These are phyloP conservation scores for Amorpha juglandis DNA, from an alignment of 2,888 invertebrate species.

Conservation along the genomic window DNA sequence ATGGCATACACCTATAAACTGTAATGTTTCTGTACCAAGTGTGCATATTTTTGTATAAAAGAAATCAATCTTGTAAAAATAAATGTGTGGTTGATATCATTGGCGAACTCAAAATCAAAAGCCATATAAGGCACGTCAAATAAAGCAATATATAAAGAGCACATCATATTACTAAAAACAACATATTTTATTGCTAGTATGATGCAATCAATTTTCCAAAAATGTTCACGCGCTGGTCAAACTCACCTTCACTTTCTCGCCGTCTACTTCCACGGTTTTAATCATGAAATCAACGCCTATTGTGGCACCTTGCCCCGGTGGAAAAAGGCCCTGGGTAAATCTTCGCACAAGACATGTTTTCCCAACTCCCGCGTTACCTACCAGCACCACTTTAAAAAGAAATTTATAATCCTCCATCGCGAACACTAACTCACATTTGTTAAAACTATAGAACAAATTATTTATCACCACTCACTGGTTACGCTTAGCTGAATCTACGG, in stretches of 20 bases:
- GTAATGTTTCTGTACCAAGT: too few species aligned
- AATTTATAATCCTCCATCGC: slow-evolving; percentile 99
- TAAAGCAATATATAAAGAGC: not conserved
- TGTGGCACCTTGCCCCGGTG: slow-evolving; percentile 98
- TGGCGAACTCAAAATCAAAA: not conserved
- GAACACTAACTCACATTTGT: slow-evolving; percentile 70
- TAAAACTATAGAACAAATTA: slow-evolving; percentile 30
- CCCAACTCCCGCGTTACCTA: slow-evolving; percentile 99
- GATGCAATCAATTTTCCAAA: slow-evolving; percentile 55
- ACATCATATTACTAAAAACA: not conserved
- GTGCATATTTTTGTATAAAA: not conserved
- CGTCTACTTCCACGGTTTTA: slow-evolving; percentile 98
- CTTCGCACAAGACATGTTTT: slow-evolving; percentile 98
- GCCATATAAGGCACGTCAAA: not conserved
- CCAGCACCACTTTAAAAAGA: slow-evolving; percentile 98
- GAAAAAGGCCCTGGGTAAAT: slow-evolving; percentile 99
- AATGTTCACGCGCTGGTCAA: slow-evolving; percentile 36
- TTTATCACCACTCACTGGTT: slow-evolving; percentile 60
- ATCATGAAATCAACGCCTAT: slow-evolving; percentile 99
- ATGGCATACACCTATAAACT: too few species aligned
- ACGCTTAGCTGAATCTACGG: slow-evolving; percentile 69
- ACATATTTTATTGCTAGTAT: slow-evolving; percentile 33
- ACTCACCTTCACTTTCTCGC: slow-evolving; percentile 95
- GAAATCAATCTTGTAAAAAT: not conserved
- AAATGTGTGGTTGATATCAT: not conserved